Evolutionary conservation across 2,797 vertebrate genomes (phyloP).

Genomic region (Centropyge bicolor): DNA sequence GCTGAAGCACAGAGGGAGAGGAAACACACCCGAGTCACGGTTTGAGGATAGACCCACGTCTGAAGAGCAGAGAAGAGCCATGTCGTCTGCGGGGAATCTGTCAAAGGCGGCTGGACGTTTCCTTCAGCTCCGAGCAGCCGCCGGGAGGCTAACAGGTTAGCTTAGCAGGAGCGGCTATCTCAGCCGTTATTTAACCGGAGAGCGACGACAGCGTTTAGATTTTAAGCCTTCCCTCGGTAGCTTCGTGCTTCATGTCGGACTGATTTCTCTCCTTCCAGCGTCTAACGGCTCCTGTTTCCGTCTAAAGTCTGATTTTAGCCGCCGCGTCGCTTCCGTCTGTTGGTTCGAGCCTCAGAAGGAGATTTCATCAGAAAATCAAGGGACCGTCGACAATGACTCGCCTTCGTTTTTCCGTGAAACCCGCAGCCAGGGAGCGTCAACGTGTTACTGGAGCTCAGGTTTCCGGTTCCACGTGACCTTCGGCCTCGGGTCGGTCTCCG

Average conservation of each 20-base stretch:
- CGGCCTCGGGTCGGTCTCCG: too few species aligned
- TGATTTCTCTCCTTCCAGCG: accelerated
- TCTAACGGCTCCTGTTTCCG: neutral
- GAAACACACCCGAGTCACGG: neutral
- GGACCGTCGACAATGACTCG: conserved; percentile 63
- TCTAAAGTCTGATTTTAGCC: neutral
- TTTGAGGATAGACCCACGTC: conserved; percentile 8
- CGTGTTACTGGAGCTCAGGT: neutral
- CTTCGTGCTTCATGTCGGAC: accelerated
- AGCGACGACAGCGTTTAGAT: neutral
- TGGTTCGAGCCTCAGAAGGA: neutral
- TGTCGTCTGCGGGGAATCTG: conserved; percentile 38
- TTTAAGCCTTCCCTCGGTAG: neutral
- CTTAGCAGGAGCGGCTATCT: conserved; percentile 38
- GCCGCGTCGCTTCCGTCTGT: conserved; percentile 26
- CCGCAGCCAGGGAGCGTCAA: conserved; percentile 64
- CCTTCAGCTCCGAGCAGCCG: neutral
- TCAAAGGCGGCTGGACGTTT: conserved; percentile 1
- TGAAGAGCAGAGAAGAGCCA: conserved; percentile 68
- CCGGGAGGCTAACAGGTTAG: conserved; percentile 45
- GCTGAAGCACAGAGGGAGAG: conserved; percentile 6
- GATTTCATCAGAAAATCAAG: conserved; percentile 89
- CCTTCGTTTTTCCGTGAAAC: neutral
- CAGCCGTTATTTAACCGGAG: conserved; percentile 1
- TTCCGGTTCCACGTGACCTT: too few species aligned